Conservation (phyloP, 2,113 vertebrate species). For the Rattus rattus region DNA sequence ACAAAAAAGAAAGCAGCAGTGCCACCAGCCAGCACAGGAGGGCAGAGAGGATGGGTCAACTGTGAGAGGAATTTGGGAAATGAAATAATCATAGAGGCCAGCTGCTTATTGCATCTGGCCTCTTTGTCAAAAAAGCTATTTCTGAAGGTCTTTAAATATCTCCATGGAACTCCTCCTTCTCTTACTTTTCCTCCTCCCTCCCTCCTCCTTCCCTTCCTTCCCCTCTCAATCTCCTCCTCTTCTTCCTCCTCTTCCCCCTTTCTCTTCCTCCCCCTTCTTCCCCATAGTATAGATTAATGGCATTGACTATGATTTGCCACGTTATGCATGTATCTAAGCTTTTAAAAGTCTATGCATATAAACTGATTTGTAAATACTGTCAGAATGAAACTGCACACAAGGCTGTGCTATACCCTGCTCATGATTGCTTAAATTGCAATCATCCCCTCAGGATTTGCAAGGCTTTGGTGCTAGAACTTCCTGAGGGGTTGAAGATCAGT, state of each 20-base stretch:
- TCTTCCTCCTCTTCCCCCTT: neutral
- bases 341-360: neutral
- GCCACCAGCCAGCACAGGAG: neutral
- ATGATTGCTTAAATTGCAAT: neutral
- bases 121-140: neutral
- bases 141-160: neutral
- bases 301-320: neutral
- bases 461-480: neutral
- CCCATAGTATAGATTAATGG: neutral
- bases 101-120: neutral
- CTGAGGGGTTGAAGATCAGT: neutral
- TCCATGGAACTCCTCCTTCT: neutral
- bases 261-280: neutral
- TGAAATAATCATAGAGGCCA: neutral
- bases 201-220: neutral
- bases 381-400: neutral
- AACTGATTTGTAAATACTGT: neutral
- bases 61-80: neutral
- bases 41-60: neutral
- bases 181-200: neutral
- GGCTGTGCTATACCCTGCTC: neutral
- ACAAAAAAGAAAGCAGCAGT: neutral
- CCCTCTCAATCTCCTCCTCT: neutral
- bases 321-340: neutral
- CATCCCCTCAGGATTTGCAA: neutral